Evolutionary conservation across 2,797 vertebrate species (phyloP).

Genomic region (Synaphobranchus kaupii): DNA sequence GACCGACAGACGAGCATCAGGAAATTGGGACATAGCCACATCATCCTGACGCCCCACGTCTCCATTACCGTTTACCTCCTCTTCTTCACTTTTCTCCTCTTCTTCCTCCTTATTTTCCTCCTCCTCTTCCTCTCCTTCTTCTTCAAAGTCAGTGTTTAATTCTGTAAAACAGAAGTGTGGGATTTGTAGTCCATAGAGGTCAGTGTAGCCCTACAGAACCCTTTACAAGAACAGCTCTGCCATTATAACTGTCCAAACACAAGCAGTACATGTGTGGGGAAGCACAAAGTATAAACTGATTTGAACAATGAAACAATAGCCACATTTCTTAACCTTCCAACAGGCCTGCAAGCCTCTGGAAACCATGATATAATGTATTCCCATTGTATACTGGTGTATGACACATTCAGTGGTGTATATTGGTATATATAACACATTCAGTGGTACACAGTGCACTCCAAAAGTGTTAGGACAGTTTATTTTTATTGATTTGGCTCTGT

Average conservation of each 20-base stretch:
- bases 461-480: too few relatives aligned
- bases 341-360: background rate
- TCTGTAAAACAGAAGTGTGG: conserved; percentile 1
- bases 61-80: background rate
- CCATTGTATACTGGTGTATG: background rate
- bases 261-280: too few relatives aligned
- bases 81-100: conserved; percentile 7
- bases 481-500: too few relatives aligned
- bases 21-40: conserved; percentile 26
- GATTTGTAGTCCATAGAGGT: background rate
- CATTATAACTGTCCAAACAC: background rate
- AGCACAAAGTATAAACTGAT: too few relatives aligned
- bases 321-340: background rate
- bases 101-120: background rate
- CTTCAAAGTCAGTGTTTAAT: conserved; percentile 3
- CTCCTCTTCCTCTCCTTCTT: conserved; percentile 17
- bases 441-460: too few relatives aligned
- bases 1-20: conserved; percentile 35
- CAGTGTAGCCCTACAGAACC: background rate
- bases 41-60: background rate
- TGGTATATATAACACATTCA: background rate
- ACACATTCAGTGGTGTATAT: background rate
- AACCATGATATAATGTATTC: background rate
- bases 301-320: too few relatives aligned
- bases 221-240: background rate